phyloP scores from a whole-genome alignment of 2,888 invertebrate species.

The Bugulina stolonifera region DNA sequence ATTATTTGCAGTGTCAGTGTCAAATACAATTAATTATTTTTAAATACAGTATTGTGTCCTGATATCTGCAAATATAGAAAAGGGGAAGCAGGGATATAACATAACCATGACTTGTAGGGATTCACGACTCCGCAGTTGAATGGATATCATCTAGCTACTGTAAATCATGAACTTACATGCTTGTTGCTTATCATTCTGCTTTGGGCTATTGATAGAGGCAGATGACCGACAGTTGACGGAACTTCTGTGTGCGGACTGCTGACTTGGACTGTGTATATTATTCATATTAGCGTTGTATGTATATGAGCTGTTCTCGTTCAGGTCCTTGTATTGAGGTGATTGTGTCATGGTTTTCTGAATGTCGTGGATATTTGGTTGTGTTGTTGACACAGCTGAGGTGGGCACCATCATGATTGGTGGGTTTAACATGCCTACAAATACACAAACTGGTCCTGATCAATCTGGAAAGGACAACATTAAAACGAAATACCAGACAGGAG shows the following conservation, averaged over 20 bases:
- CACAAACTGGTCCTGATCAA: too few relatives aligned
- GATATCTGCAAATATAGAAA: too few relatives aligned
- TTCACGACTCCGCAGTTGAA: too few relatives aligned
- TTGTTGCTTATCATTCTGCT: background rate
- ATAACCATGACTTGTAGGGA: too few relatives aligned
- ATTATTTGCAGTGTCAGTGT: too few relatives aligned
- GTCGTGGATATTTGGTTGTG: background rate
- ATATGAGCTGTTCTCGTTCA: slow-evolving; percentile 10
- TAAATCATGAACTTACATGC: background rate
- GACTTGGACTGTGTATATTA: background rate
- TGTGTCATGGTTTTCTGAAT: background rate
- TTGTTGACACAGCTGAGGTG: background rate
- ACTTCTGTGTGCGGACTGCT: background rate
- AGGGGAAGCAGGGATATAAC: too few relatives aligned
- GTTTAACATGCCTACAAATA: background rate
- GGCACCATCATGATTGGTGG: slow-evolving; percentile 16
- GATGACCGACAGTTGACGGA: background rate
- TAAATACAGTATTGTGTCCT: too few relatives aligned
- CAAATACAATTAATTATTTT: too few relatives aligned
- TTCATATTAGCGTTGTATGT: background rate
- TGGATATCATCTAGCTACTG: too few relatives aligned
- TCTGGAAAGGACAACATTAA: too few relatives aligned
- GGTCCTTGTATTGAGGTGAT: background rate
- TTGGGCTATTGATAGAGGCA: background rate
- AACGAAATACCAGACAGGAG: too few relatives aligned